phyloP scores from a whole-genome alignment of 2,888 invertebrate species.

The Lamellibrachia satsuma region DNA sequence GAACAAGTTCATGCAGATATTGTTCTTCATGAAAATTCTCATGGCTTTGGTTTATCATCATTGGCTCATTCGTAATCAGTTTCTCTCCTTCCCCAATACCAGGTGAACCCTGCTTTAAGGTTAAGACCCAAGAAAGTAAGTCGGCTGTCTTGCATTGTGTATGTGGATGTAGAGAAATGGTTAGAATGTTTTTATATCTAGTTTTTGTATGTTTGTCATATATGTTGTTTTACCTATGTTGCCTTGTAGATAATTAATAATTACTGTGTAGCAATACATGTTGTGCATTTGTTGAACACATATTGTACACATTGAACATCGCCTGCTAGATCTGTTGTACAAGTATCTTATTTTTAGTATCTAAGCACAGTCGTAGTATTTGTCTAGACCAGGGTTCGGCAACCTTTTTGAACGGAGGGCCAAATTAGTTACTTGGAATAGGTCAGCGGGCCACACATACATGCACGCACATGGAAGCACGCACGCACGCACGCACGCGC shows the following conservation, averaged over 20 bases:
- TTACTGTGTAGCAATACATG: not conserved
- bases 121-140: conserved; percentile 1
- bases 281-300: not conserved
- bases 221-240: not conserved
- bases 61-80: not conserved
- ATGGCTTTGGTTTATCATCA: not conserved
- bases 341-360: not conserved
- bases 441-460: too few relatives aligned
- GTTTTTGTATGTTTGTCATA: not conserved
- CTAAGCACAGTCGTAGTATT: not conserved
- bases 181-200: not conserved
- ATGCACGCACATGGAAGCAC: too few relatives aligned
- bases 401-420: too few relatives aligned
- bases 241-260: not conserved
- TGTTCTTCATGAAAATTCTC: not conserved
- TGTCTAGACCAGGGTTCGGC: not conserved
- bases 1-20: not conserved
- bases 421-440: too few relatives aligned
- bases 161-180: not conserved
- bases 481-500: too few relatives aligned
- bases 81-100: not conserved
- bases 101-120: conserved; percentile 12
- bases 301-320: not conserved
- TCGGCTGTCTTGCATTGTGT: not conserved
- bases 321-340: not conserved